Evolutionary conservation across 2,113 vertebrate species (phyloP), one percentile per base, ranked within the genome.

Genomic region (Polyodon spathula): DNA sequence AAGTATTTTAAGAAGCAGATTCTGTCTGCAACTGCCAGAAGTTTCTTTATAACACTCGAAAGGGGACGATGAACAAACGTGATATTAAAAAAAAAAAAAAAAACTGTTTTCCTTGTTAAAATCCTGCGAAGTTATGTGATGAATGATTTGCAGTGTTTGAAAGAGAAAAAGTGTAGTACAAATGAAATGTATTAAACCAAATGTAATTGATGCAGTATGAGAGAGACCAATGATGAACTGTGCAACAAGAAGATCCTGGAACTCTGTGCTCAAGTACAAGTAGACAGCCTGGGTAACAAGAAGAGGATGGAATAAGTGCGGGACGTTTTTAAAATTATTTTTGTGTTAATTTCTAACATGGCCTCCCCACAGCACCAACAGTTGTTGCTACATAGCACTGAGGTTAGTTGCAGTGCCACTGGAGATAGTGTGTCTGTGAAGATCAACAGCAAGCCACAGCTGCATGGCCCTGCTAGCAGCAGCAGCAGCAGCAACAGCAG

Each of bases 391-490:
- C 91, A 87, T 54, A 81, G 87, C 84, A 93, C 93, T 40, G 92
- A 96, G 86, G 95, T 93, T 77, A 92, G 89, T 76, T 95, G 93
- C 66, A 91, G 93, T 84, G 87, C 90, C 44, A 89, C 90, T 67
- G 90, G 92, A 66, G 91, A 93, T 63, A 87, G 88, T 61, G 84
- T 86, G 76, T 89, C 91, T 54, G 93, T 97, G 77, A 89, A 81
- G 65, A 89, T 97, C 70, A 82, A 84, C 66, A 80, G 82, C 70
- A 81, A 81, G 70, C 88, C 81, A 71, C 88, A 85, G 71, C 84
- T 76, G 69, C 85, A 84, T n/a, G 81, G 60, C 65, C 66, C 79
- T 15, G 81, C 77, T 40, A 70, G 76, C 0, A 64, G 78, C 37
- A 70, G 76, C 56, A 72, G 77, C 42, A 72, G 81, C 11, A 75